Conservation (phyloP, 1,140 invertebrate species). For the Diabrotica undecimpunctata region DNA sequence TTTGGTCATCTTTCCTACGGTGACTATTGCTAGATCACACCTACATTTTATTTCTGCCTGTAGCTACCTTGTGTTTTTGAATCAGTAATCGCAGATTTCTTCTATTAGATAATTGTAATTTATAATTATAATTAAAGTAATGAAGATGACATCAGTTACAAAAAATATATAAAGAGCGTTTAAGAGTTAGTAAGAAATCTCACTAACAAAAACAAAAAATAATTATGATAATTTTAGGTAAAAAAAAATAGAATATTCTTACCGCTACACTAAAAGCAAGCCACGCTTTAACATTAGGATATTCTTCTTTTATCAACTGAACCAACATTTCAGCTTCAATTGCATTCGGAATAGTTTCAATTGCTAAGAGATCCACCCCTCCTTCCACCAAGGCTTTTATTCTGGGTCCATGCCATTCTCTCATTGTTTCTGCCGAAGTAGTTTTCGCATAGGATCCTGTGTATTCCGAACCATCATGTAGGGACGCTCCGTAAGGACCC, state of each 20-base stretch:
- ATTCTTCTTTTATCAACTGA: slow-evolving; percentile 67
- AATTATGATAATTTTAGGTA: too few relatives aligned
- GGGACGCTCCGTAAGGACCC: slow-evolving; percentile 84
- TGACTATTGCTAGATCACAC: too few relatives aligned
- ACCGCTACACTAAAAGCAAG: slow-evolving; percentile 81
- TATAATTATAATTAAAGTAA: too few relatives aligned
- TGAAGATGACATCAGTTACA: too few relatives aligned
- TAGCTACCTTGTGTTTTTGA: too few relatives aligned
- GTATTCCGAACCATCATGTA: slow-evolving; percentile 89
- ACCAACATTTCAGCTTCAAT: slow-evolving; percentile 77
- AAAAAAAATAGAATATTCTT: slow-evolving; percentile 35
- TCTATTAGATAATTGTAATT: too few relatives aligned
- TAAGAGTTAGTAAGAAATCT: too few relatives aligned
- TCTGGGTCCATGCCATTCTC: slow-evolving; percentile 76
- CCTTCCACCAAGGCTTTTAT: slow-evolving; percentile 71
- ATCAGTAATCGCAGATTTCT: too few relatives aligned
- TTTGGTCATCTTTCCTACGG: too few relatives aligned
- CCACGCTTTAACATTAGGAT: slow-evolving; percentile 72
- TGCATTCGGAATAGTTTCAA: slow-evolving; percentile 86
- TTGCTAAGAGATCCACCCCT: slow-evolving; percentile 76
- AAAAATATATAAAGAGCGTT: too few relatives aligned
- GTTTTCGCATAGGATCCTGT: slow-evolving; percentile 74
- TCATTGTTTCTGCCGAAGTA: slow-evolving; percentile 63
- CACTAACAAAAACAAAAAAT: too few relatives aligned
- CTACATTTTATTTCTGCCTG: too few relatives aligned